Base-by-base conservation (phyloP, 2,113 vertebrate species). In the Periophthalmodon schlosseri region DNA sequence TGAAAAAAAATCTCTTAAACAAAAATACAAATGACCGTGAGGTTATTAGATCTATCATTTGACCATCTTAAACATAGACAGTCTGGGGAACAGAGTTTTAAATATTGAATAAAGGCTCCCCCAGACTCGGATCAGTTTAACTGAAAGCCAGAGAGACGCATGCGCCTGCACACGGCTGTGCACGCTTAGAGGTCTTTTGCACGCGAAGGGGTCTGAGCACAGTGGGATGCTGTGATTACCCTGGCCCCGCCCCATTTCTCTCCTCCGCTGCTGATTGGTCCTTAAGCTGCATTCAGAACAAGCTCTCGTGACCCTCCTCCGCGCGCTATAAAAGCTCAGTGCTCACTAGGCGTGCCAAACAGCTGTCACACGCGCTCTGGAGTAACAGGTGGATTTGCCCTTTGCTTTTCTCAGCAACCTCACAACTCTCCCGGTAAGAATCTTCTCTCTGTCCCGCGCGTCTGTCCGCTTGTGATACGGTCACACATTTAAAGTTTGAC, bases 261-360 rank as follows among this genome's bases (percentile, higher is more conserved):
- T 57, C 34, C 78, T 28, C 68, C 70, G 56, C 72, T 74, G 80
- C 93, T 93, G 86, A 96, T 97, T 96, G 96, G 96, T 87, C 83
- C 84, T 68, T 12, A 79, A 58, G 86, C 88, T 84, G 85, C 91
- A 83, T 91, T 83, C 85, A 69, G 88, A 85, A 81, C 91, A 87
- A 92, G 94, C 95, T 93, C 93, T 75, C 84, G 86, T 88, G 91
- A 89, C 83, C 74, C 81, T 90, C 84, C 87, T 81, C 89, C 76
- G 79, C 80, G 86, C 63, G 74, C 89, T 96, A 96, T 97, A 96
- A 95, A 96, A 93, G 58, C 75, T 84, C 21, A 86, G 68, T 78
- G 77, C 79, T 16, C 86, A 70, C 79, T 70, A 76, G 89, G 89
- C 89, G 92, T 90, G 92, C 91, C 91, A 92, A 91, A 92, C 90